Percentiles rank a stretch among this genome's conserved stretches.
phyloP scores from a whole-genome alignment of 2,113 vertebrate genomes.

The Prunella fulvescens region DNA sequence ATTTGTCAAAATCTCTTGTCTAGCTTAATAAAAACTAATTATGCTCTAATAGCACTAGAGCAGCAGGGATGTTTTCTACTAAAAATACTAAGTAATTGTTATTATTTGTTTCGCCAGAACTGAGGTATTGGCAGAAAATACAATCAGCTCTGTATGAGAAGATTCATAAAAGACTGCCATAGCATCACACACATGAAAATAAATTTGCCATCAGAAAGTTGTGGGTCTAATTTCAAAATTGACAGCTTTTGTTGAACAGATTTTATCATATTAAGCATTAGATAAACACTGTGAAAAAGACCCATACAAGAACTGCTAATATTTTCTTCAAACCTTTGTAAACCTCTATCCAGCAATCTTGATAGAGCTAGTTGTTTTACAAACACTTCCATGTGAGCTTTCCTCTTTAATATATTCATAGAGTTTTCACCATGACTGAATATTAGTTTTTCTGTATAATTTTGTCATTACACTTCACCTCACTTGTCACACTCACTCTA shows the following conservation, averaged over 20 bases:
- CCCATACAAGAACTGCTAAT: rapidly evolving
- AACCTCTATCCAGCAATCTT: not conserved
- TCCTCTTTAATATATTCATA: not conserved
- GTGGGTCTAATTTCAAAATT: not conserved
- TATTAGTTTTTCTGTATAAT: not conserved
- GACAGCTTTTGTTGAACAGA: not conserved
- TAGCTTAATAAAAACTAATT: not conserved
- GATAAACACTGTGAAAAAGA: not conserved
- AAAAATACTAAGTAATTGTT: not conserved
- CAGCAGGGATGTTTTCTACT: not conserved
- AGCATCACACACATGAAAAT: not conserved
- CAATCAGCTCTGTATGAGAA: not conserved
- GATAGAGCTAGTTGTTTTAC: not conserved
- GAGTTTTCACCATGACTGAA: not conserved
- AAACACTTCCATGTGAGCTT: not conserved
- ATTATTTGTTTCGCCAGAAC: not conserved
- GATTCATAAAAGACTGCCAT: not conserved
- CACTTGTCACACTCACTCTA: not conserved
- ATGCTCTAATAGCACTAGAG: not conserved
- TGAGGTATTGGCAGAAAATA: not conserved
- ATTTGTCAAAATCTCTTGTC: not conserved
- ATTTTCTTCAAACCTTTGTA: not conserved
- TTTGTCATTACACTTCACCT: not conserved
- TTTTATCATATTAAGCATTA: not conserved
- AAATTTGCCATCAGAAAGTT: not conserved